phyloP scores from a whole-genome alignment of 2,797 vertebrate genomes.

The Caiman crocodilus region DNA sequence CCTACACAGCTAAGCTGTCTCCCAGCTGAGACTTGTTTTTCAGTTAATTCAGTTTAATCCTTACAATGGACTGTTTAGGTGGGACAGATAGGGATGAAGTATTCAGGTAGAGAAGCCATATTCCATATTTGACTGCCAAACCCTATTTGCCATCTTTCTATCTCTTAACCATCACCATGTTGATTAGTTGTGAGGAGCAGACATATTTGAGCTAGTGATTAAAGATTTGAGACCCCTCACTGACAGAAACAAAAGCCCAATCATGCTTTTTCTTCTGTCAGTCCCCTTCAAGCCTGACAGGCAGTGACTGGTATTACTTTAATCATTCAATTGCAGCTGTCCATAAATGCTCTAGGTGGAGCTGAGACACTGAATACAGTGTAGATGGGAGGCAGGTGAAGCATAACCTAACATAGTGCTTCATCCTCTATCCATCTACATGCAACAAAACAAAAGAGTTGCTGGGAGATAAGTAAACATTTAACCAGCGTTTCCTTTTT shows the following conservation, averaged over 20 bases:
- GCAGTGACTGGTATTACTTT: too few species aligned
- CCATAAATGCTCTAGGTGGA: slow-evolving; percentile 59
- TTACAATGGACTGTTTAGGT: neutral
- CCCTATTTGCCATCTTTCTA: neutral
- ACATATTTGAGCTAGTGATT: neutral
- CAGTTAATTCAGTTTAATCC: neutral
- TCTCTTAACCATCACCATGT: neutral
- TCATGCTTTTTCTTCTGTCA: neutral
- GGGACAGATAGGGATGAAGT: neutral
- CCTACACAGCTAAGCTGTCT: neutral
- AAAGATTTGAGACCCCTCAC: neutral
- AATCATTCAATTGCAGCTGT: slow-evolving; percentile 5
- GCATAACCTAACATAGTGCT: neutral
- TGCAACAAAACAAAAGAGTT: neutral
- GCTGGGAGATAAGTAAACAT: neutral
- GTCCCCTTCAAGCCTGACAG: neutral
- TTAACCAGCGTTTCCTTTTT: neutral
- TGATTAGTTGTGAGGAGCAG: neutral
- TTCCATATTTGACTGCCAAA: neutral
- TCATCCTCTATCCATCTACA: neutral
- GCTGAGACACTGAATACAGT: slow-evolving; percentile 25
- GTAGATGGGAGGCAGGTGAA: neutral
- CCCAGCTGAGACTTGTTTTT: neutral
- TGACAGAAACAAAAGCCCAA: neutral
- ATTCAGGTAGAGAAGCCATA: neutral